These are phyloP conservation scores for Anomalospiza imberbis DNA, from an alignment of 2,797 vertebrate genomes.

Conservation along the genomic window DNA sequence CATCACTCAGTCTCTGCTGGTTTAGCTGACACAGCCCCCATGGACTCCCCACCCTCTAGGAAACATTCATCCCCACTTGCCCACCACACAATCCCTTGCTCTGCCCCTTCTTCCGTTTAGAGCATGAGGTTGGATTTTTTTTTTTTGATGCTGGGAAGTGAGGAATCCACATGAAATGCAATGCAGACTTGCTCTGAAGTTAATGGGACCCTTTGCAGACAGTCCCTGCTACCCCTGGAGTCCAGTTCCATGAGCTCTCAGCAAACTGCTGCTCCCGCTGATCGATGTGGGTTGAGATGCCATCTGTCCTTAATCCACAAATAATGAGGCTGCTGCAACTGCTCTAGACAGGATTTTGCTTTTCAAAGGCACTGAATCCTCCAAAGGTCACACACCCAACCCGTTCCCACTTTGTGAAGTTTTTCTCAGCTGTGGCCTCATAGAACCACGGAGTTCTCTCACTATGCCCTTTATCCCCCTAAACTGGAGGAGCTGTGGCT, in stretches of 20 bases:
- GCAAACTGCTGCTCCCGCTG: not conserved
- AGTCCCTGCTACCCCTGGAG: not conserved
- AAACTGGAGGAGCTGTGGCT: not conserved
- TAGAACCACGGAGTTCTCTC: not conserved
- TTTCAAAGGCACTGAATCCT: not conserved
- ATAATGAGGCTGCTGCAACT: conserved; percentile 18
- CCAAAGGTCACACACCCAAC: not conserved
- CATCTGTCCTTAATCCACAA: conserved; percentile 53
- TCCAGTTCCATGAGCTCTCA: not conserved
- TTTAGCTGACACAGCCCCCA: not conserved
- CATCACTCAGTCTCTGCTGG: not conserved
- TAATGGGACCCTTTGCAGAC: not conserved
- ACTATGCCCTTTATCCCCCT: not conserved
- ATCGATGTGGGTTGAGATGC: not conserved
- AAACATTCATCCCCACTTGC: accelerated
- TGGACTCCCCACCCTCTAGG: accelerated
- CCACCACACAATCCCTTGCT: not conserved
- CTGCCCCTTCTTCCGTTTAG: not conserved
- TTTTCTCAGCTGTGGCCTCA: not conserved
- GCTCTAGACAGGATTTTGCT: not conserved
- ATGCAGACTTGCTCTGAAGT: not conserved
- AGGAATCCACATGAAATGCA: not conserved
- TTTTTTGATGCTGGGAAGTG: not conserved
- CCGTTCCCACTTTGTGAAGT: not conserved
- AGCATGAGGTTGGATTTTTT: not conserved